Evolutionary conservation across 2,113 vertebrate species (phyloP).

Genomic region (Lasiurus borealis): DNA sequence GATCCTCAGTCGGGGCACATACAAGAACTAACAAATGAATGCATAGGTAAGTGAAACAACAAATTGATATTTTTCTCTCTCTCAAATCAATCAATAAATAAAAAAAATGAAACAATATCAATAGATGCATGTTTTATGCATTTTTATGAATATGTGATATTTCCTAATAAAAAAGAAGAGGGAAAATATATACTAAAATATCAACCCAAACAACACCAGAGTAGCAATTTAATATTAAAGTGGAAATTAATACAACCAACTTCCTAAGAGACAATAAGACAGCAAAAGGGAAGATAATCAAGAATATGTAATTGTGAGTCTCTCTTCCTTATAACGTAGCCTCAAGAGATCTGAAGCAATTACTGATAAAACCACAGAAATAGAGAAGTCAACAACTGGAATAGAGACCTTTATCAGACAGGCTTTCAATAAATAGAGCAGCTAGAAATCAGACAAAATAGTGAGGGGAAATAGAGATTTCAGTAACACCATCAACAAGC

Average conservation of each 20-base stretch:
- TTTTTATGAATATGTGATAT: not conserved
- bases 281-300: slow-evolving; percentile 3
- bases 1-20: not conserved
- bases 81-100: not conserved
- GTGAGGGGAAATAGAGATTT: not conserved
- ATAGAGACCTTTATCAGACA: not conserved
- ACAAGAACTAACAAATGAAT: not conserved
- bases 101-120: not conserved
- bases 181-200: not conserved
- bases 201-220: not conserved
- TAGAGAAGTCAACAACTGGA: not conserved
- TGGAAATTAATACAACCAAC: not conserved
- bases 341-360: not conserved
- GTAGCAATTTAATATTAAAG: not conserved
- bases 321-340: not conserved
- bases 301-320: not conserved
- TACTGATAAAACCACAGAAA: slow-evolving; percentile 21
- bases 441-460: not conserved
- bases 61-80: not conserved
- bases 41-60: not conserved
- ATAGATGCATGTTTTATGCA: not conserved
- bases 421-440: not conserved
- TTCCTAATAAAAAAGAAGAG: not conserved
- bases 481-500: not conserved
- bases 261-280: not conserved